These are phyloP conservation scores for Cygnus buccinator DNA, from an alignment of 2,113 vertebrate genomes.

Conservation along the genomic window DNA sequence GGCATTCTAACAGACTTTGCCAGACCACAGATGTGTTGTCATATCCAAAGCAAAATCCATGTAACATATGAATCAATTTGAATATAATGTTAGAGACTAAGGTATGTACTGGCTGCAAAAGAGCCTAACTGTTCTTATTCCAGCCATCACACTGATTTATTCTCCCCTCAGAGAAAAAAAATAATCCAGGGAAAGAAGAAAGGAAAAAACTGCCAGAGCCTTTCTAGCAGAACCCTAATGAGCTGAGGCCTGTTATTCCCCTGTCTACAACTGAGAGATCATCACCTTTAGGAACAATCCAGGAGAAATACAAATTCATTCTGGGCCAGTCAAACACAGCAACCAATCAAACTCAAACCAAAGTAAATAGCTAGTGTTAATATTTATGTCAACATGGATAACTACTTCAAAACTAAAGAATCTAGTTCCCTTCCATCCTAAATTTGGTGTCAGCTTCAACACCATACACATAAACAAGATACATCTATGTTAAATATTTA, in stretches of 20 bases:
- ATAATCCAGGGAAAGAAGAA: slow-evolving; percentile 32
- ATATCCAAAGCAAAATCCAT: neutral
- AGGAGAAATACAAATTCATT: slow-evolving; percentile 65
- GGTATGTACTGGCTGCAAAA: neutral
- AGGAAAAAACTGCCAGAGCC: neutral
- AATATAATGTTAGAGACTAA: neutral
- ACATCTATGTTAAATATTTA: neutral
- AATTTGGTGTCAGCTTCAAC: neutral
- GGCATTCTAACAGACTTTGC: neutral
- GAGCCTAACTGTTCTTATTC: neutral
- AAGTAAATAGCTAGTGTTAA: neutral
- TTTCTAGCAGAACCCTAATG: slow-evolving; percentile 39
- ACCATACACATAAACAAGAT: neutral
- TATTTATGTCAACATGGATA: slow-evolving; percentile 61
- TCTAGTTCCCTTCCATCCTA: neutral
- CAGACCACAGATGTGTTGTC: neutral
- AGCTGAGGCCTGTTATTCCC: slow-evolving; percentile 47
- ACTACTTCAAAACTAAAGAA: slow-evolving; percentile 64
- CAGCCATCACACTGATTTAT: neutral
- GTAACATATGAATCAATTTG: neutral
- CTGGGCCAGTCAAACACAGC: slow-evolving; percentile 57
- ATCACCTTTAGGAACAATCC: slow-evolving; percentile 49
- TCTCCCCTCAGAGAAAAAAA: slow-evolving; percentile 51
- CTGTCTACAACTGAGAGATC: slow-evolving; percentile 56
- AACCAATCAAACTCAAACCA: slow-evolving; percentile 64